Base-by-base conservation (phyloP, 2,797 vertebrate genomes). In the Lepus oiostolus region DNA sequence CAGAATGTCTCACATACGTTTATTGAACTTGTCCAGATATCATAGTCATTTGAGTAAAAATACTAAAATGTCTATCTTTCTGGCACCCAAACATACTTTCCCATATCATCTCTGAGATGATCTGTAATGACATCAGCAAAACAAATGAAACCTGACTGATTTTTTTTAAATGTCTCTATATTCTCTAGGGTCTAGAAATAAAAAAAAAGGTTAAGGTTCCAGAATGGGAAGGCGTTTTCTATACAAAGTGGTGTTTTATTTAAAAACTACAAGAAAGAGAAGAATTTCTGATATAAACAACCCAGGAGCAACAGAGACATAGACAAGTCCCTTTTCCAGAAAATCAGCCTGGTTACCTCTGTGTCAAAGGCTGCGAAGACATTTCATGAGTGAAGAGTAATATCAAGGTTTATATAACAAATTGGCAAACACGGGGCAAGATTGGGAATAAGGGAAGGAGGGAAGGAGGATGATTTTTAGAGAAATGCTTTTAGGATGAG, bases 281-380 rank as follows among this genome's bases (percentile, higher is more conserved):
- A 16, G 19, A 30, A 76, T 60, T 67, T 88, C 30, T 65, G 60
- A 85, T 71, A 83, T 67, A 89, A 75, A 52, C 6, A 71, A 90
- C 6, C 11, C 84, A 81, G 70, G 7, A 94, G 21, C 11, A 75
- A 14, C 7, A 35, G 30, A 83, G 30, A 12, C 35, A 91, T 17
- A 19, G 24, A 65, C n/a, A 70, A 79, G 11, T 50, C 30, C 2
- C 16, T 91, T 71, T 30, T 71, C 38, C 32, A 91, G 52, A 83
- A 88, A 70, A 86, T 0, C 38, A 88, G 14, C 32, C 7, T 7
- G 2, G 26, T 10, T 72, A n/a, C 14, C 1, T 75, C 47, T 86
- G 16, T 82, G 63, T 58, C 88, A 90, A 96, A 90, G 30, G 28
- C 11, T 82, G 60, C 13, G 52, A 74, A 94, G 12, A n/a, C 50